A percentile compares a stretch with the other conserved stretches of the same genome.
Evolutionary conservation across 2,113 vertebrate genomes (phyloP).

Genomic region (Irena cyanogastra): DNA sequence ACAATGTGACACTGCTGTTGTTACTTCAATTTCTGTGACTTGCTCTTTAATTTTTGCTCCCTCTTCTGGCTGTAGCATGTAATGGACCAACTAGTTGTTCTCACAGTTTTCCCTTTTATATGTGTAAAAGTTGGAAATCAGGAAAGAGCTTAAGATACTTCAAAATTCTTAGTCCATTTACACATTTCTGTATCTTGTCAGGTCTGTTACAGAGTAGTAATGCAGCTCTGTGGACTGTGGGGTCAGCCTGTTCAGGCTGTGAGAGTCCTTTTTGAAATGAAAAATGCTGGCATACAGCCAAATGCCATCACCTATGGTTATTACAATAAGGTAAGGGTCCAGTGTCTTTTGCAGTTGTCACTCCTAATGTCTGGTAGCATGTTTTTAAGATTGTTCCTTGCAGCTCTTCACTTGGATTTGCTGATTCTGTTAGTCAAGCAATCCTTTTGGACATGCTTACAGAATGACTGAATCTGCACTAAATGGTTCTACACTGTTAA

Average conservation of each 20-base stretch:
- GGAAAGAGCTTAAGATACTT: background rate
- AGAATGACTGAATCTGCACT: background rate
- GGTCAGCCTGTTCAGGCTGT: conserved; percentile 93
- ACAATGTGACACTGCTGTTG: background rate
- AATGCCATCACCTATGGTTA: conserved; percentile 99
- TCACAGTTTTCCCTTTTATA: background rate
- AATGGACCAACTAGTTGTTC: background rate
- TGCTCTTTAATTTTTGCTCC: background rate
- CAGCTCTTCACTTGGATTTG: background rate
- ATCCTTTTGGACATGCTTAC: background rate
- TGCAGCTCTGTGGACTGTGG: conserved; percentile 96
- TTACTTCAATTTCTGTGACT: background rate
- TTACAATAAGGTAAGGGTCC: conserved; percentile 91
- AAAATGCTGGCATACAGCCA: conserved; percentile 88
- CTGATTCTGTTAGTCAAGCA: background rate
- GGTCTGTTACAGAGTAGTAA: conserved; percentile 96
- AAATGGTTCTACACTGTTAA: background rate
- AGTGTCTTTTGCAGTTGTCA: background rate
- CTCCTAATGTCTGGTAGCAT: background rate
- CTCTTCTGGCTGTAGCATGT: background rate
- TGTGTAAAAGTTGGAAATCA: background rate
- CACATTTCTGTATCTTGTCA: conserved; percentile 48
- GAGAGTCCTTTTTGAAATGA: conserved; percentile 94
- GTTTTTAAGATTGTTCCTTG: background rate
- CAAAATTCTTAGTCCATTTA: background rate